Evolutionary conservation across 30 jellyfish, hydroid and myxozoan genomes (phyloP).

Genomic region (Pseudorhiza aurosa): DNA sequence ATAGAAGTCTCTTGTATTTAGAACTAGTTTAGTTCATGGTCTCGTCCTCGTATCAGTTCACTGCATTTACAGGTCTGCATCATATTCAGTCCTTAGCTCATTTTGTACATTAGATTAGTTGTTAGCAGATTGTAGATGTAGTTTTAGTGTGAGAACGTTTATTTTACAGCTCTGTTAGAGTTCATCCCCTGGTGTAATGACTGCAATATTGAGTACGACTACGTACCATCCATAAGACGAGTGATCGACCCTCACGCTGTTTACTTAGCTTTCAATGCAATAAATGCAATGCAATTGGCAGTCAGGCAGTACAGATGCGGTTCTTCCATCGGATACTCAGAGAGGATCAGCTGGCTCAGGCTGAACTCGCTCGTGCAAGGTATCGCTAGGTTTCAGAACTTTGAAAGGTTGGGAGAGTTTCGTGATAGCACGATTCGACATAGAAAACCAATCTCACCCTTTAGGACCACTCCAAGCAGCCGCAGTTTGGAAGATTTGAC

Average conservation of each 20-base stretch:
- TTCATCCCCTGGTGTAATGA: background rate
- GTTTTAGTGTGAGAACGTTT: conserved; percentile 14
- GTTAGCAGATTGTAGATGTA: background rate
- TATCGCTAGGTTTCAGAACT: background rate
- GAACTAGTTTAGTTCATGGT: too few relatives aligned
- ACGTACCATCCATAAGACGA: conserved; percentile 40
- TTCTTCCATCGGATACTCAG: background rate
- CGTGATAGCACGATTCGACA: background rate
- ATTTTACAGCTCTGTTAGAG: conserved; percentile 6
- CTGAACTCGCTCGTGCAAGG: background rate
- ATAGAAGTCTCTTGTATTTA: too few relatives aligned
- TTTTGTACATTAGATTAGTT: background rate
- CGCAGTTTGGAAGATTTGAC: background rate
- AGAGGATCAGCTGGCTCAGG: background rate
- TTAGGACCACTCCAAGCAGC: background rate
- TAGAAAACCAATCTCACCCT: background rate
- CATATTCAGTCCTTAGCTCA: background rate
- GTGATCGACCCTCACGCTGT: conserved; percentile 27
- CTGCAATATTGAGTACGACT: background rate
- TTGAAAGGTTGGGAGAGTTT: background rate
- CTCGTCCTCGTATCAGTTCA: background rate
- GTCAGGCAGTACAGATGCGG: conserved; percentile 1
- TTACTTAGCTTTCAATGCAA: conserved; percentile 39
- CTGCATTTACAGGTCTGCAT: background rate
- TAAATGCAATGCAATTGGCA: conserved; percentile 44